phyloP scores from a whole-genome alignment of 2,797 vertebrate species.

The Lagorchestes hirsutus region DNA sequence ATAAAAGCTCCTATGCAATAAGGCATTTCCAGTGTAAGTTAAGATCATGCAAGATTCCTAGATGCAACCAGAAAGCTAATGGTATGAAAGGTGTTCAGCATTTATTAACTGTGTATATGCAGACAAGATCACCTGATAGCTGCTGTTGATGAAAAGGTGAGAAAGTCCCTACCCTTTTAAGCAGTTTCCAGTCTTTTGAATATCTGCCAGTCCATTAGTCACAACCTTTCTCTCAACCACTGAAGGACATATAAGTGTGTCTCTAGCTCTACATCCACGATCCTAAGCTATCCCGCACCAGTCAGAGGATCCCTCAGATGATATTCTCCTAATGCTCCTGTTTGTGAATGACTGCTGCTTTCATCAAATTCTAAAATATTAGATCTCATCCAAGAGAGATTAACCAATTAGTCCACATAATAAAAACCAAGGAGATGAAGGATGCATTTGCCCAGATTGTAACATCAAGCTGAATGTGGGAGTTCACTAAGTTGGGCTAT shows the following conservation, averaged over 20 bases:
- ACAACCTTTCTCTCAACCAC: not conserved
- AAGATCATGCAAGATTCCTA: not conserved
- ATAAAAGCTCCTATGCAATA: not conserved
- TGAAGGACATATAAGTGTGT: too few relatives aligned
- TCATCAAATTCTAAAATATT: not conserved
- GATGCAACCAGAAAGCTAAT: not conserved
- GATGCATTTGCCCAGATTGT: not conserved
- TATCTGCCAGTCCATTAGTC: not conserved
- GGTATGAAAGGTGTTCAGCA: not conserved
- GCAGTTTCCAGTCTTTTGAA: not conserved
- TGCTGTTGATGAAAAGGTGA: not conserved
- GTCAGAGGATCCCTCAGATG: not conserved
- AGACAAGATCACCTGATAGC: not conserved
- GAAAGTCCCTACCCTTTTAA: not conserved
- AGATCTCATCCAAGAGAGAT: not conserved
- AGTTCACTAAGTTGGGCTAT: not conserved
- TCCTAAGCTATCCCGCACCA: not conserved
- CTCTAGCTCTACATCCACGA: too few relatives aligned
- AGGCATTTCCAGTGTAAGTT: not conserved
- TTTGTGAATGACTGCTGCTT: not conserved
- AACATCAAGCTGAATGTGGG: not conserved
- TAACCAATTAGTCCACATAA: not conserved
- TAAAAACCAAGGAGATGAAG: not conserved
- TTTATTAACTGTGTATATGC: not conserved
- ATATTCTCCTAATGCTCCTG: not conserved